These are phyloP conservation scores for Trachymyrmex septentrionalis DNA, from an alignment of 1,140 invertebrate species.

Conservation along the genomic window DNA sequence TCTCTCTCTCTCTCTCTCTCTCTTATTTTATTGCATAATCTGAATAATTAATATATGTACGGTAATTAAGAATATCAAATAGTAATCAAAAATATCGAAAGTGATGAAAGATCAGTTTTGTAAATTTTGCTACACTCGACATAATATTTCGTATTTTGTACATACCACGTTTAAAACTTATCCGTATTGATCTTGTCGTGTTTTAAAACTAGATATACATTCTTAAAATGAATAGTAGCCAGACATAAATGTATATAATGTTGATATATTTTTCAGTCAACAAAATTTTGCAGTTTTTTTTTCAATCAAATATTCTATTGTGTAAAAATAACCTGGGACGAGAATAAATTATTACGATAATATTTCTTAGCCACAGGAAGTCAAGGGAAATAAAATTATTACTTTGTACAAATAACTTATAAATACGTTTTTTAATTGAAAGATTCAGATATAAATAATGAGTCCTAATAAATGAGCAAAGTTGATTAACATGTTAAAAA, in stretches of 20 bases:
- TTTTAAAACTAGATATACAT: slow-evolving; percentile 3
- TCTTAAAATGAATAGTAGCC: background rate
- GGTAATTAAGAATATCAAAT: background rate
- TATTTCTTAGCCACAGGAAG: background rate
- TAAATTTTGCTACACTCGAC: background rate
- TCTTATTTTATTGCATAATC: background rate
- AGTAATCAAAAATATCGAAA: background rate
- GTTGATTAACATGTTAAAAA: slow-evolving; percentile 22
- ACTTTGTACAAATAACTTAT: background rate
- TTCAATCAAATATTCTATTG: background rate
- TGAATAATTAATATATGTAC: background rate
- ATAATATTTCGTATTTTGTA: background rate
- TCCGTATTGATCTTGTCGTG: background rate
- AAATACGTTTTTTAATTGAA: background rate
- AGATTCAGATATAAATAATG: background rate
- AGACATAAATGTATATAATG: background rate
- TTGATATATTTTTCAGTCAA: background rate
- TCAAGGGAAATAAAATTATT: background rate
- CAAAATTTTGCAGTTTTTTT: background rate
- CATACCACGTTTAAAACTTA: background rate
- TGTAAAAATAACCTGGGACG: background rate
- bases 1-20: no score
- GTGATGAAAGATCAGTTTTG: background rate
- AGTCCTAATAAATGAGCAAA: slow-evolving; percentile 1
- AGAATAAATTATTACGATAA: background rate